A percentile compares a stretch with the other conserved stretches of the same genome.
Conservation (phyloP, 2,113 vertebrate species). For the Pithys albifrons region DNA sequence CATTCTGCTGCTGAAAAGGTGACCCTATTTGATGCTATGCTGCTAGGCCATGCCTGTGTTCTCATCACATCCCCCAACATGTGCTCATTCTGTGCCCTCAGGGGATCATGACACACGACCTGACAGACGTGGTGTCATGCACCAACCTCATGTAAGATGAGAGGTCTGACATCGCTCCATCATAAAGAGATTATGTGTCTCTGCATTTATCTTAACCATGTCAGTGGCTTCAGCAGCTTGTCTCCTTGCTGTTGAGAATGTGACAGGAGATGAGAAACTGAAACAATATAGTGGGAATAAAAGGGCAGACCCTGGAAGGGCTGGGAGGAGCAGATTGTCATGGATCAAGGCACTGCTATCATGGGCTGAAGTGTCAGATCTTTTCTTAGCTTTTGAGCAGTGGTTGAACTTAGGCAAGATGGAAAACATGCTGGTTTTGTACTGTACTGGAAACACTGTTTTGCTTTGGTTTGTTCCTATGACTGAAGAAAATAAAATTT, state of each 20-base stretch:
- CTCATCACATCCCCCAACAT: neutral
- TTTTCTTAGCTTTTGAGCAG: neutral
- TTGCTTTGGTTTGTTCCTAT: neutral
- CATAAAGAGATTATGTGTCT: neutral
- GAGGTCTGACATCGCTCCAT: neutral
- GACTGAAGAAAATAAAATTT: neutral
- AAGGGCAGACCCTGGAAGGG: neutral
- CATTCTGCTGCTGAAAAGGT: neutral
- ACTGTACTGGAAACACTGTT: neutral
- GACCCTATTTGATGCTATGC: neutral
- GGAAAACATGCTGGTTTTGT: neutral
- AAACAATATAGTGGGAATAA: neutral
- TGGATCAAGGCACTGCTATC: neutral
- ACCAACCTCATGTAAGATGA: neutral
- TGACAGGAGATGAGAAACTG: neutral
- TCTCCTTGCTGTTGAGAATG: neutral
- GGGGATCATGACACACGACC: neutral
- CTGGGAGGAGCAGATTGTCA: neutral
- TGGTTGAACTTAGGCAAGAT: neutral
- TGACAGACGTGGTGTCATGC: accelerated
- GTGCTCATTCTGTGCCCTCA: neutral
- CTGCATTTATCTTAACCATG: neutral
- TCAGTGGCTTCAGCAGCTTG: neutral
- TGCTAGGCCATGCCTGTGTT: neutral
- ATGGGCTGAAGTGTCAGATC: neutral